phyloP scores from a whole-genome alignment of 2,797 vertebrate genomes.

The Danio kyathit region DNA sequence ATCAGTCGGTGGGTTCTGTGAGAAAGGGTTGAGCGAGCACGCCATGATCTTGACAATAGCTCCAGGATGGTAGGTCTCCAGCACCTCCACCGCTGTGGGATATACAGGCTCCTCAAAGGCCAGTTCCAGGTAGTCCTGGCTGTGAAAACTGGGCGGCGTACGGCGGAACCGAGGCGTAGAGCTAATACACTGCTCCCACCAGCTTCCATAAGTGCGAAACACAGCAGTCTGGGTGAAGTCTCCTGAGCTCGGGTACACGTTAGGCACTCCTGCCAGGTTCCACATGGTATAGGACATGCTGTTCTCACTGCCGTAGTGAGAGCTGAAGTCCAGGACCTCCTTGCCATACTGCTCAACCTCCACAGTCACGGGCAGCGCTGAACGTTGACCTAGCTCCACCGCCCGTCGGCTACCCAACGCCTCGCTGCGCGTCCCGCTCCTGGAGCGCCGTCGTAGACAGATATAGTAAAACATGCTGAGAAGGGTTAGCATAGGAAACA shows the following conservation, averaged over 20 bases:
- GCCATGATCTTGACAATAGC: slow-evolving; percentile 95
- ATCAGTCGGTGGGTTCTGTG: slow-evolving; percentile 89
- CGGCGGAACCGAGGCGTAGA: slow-evolving; percentile 85
- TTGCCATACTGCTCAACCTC: slow-evolving; percentile 96
- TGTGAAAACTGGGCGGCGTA: slow-evolving; percentile 87
- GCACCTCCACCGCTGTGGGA: slow-evolving; percentile 93
- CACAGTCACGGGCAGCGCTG: slow-evolving; percentile 88
- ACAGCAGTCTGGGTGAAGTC: slow-evolving; percentile 98
- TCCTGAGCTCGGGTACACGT: slow-evolving; percentile 96
- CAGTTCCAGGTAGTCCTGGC: slow-evolving; percentile 95
- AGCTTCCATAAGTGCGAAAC: slow-evolving; percentile 93
- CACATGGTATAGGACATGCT: slow-evolving; percentile 99
- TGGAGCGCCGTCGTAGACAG: slow-evolving; percentile 97
- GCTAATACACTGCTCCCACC: slow-evolving; percentile 94
- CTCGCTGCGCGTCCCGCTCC: slow-evolving; percentile 92
- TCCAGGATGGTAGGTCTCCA: slow-evolving; percentile 98
- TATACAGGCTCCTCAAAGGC: slow-evolving; percentile 96
- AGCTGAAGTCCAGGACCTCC: slow-evolving; percentile 98
- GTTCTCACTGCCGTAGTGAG: slow-evolving; percentile 98
- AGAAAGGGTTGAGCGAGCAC: slow-evolving; percentile 96
- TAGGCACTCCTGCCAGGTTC: slow-evolving; percentile 95
- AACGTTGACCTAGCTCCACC: slow-evolving; percentile 87
- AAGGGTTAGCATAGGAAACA: slow-evolving; percentile 97
- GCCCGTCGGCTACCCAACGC: slow-evolving; percentile 91
- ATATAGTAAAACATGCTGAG: slow-evolving; percentile 99